Evolutionary conservation across 1,140 invertebrate species (phyloP).

Genomic region (Capitella teleta): DNA sequence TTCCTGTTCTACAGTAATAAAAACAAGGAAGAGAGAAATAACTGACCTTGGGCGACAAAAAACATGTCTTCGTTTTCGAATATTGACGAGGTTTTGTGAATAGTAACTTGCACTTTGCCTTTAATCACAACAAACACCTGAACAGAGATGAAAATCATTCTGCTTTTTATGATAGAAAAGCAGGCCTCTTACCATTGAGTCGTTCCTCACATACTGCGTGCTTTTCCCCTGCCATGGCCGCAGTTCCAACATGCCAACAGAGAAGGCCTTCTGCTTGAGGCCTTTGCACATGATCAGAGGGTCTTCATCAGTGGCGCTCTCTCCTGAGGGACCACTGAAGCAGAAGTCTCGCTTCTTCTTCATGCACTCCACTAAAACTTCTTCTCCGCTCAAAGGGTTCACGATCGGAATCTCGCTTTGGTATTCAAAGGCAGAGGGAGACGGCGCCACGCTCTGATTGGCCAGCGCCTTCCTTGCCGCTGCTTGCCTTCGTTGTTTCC

Average conservation of each 20-base stretch:
- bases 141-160: not conserved
- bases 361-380: conserved; percentile 16
- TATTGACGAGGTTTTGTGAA: conserved; percentile 16
- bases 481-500: too few species aligned
- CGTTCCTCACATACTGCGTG: conserved; percentile 15
- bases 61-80: conserved; percentile 19
- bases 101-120: conserved; percentile 21
- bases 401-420: not conserved
- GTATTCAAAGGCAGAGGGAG: too few species aligned
- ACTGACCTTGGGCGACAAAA: conserved; percentile 22
- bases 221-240: conserved; percentile 17
- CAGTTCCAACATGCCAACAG: conserved; percentile 16
- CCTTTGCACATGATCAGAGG: conserved; percentile 17
- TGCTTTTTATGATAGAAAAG: not conserved
- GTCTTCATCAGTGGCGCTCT: conserved; percentile 9
- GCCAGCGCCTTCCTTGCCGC: too few species aligned
- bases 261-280: conserved; percentile 18
- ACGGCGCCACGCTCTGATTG: too few species aligned
- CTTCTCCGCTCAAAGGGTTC: not conserved
- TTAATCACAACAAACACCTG: conserved; percentile 16
- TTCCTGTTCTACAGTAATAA: conserved; percentile 2
- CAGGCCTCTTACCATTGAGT: conserved; percentile 16
- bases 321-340: conserved; percentile 13
- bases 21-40: conserved; percentile 1
- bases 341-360: conserved; percentile 10